Evolutionary conservation across 2,113 vertebrate species (phyloP), one percentile per base, ranked within the genome.

Genomic region (Marmota flaviventris): DNA sequence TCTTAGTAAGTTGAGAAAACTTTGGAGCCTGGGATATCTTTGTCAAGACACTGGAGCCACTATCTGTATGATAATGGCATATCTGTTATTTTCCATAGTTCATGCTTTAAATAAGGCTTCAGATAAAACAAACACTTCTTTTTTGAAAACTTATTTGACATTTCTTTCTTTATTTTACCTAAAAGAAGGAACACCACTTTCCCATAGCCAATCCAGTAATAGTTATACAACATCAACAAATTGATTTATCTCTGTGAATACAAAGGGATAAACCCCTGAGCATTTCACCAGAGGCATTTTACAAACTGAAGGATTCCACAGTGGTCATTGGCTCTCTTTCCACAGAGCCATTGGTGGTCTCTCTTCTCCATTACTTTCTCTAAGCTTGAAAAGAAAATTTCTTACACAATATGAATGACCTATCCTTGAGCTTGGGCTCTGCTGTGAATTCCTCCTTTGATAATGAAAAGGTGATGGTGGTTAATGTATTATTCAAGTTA

Each of bases 401-500:
- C 76, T 78, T 75, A 17, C 53, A 94, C 39, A 51, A 27, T 48
- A 65, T 24, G 48, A 85, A 89, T 77, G 53, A 67, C 77, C 86
- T 70, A 32, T 85, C 61, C 39, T n/a, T 89, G 85, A 81, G 72
- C 73, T 17, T 67, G 77, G n/a, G 0, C 53, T 89, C 75, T 83
- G 75, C 85, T 94, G 69, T 69, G 93, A 96, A 22, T 77, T 91
- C 95, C 39, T 91, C 22, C 7, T 97, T 91, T 96, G 78, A 87
- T 91, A 79, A 95, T 91, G 86, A 79, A 95, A 89, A 87, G 81
- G 32, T 93, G 75, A 93, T 34, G 27, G 25, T 42, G 2, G 39
- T 48, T 93, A 65, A 93, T 96, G 42, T 37, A 90, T 83, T 69
- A 96, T 86, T 93, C 73, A 96, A 5, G 11, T 69, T 65, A 73